Base-by-base conservation (phyloP, 2,113 vertebrate genomes). In the Oryzias curvinotus region DNA sequence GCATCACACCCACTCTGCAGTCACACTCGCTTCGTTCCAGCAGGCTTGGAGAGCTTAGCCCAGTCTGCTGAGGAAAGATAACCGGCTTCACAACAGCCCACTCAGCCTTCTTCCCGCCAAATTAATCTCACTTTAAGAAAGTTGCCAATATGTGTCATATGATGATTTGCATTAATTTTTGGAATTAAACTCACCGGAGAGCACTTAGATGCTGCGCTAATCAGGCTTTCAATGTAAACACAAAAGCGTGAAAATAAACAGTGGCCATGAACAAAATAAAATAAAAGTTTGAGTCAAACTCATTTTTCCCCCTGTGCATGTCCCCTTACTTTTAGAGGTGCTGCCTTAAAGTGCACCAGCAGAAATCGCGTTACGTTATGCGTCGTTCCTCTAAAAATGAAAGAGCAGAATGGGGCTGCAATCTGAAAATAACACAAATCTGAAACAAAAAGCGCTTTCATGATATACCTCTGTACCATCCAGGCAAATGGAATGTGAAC, bases 121-220 rank as follows among this genome's bases (percentile, higher is more conserved):
- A 86, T 87, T 84, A 87, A 90, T 90, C 87, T 88, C 82, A 87
- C 83, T 80, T 84, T 71, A 80, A 85, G 83, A 83, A 87, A 85
- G 76, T 79, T 85, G 77, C 81, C 84, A 84, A 78, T 79, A 80
- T 59, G 68, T 83, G 87, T 78, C 71, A 80, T 62, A 63, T 71
- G 78, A 57, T 57, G 66, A 77, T 53, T 52, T 57, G 47, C 71
- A 78, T 86, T 88, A 83, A 89, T 89, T 86, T 78, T 73, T 57
- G 66, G 78, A 76, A 87, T 90, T 90, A 87, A 89, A 77, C 45
- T 55, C 61, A 71, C 62, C 68, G 51, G 70, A 71, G 64, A 70
- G 80, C 71, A 80, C 78, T 89, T 84, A 82, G 60, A 77, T 52
- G 42, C 61, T 55, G 61, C 61, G 85, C 69, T 85, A 86, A 88